Conservation (phyloP, 2,888 invertebrate genomes). For the Abscondita cerata region DNA sequence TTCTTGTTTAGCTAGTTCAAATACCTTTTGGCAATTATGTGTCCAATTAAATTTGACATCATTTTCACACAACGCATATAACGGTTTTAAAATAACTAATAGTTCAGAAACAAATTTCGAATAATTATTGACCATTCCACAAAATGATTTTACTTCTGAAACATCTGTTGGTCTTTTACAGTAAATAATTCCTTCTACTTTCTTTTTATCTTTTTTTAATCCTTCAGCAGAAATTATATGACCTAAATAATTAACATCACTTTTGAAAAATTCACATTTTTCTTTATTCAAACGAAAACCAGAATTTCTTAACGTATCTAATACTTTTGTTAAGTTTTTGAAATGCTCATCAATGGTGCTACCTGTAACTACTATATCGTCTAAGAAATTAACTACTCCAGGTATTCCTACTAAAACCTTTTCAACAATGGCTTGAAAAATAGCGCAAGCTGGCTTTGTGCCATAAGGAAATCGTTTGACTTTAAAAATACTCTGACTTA, state of each 20-base stretch:
- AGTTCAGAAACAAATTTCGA: not conserved
- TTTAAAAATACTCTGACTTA: constrained; percentile 46
- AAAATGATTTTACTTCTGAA: not conserved
- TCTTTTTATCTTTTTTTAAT: not conserved
- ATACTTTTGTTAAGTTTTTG: not conserved
- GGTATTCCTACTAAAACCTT: constrained; percentile 35
- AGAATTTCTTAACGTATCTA: not conserved
- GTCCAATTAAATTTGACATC: constrained; percentile 18
- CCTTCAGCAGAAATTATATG: not conserved
- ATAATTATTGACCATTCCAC: constrained; percentile 8
- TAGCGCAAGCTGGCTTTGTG: constrained; percentile 51
- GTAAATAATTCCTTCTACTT: not conserved
- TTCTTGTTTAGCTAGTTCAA: constrained; percentile 13
- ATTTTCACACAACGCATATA: constrained; percentile 17
- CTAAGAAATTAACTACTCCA: constrained; percentile 35
- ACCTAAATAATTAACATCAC: not conserved
- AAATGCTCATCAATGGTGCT: not conserved
- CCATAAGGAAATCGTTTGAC: constrained; percentile 52
- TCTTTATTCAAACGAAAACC: constrained; percentile 7
- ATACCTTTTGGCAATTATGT: constrained; percentile 14
- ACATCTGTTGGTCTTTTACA: not conserved
- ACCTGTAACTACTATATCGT: constrained; percentile 27
- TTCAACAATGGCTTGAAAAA: constrained; percentile 50
- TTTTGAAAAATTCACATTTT: constrained; percentile 6
- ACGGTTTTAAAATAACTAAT: constrained; percentile 7